A percentile compares a stretch with the other conserved stretches of the same genome.
Evolutionary conservation across 2,888 invertebrate genomes (phyloP).

Genomic region (Falcaria lacertinaria): DNA sequence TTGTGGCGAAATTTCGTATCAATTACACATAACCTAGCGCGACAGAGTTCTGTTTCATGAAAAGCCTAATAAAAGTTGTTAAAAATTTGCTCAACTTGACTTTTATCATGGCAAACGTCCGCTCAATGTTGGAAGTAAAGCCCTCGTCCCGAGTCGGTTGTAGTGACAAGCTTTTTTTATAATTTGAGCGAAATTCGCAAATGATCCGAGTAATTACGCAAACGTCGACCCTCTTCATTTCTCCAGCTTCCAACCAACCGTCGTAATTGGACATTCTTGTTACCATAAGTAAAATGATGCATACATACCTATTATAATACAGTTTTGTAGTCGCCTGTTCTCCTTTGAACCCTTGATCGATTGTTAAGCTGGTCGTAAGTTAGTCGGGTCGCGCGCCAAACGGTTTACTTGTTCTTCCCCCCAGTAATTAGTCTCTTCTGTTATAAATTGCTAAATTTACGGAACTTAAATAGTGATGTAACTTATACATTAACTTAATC

Average conservation of each 20-base stretch:
- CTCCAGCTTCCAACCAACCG: constrained; percentile 39
- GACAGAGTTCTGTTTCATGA: constrained; percentile 3
- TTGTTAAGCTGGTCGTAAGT: constrained; percentile 9
- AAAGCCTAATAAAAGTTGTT: constrained; percentile 3
- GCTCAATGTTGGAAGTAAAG: constrained; percentile 36
- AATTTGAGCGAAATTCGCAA: constrained; percentile 71
- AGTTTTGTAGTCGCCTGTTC: constrained; percentile 36
- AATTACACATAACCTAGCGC: neutral
- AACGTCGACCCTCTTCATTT: constrained; percentile 77
- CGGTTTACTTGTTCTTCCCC: neutral
- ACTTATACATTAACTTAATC: constrained; percentile 36
- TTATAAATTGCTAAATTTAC: constrained; percentile 1
- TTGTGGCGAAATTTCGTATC: neutral
- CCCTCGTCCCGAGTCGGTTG: constrained; percentile 47
- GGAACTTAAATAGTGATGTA: constrained; percentile 38
- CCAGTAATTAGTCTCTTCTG: neutral
- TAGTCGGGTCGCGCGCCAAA: too few species aligned
- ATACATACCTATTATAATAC: constrained; percentile 13
- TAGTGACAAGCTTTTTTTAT: constrained; percentile 68
- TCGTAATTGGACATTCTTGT: constrained; percentile 58
- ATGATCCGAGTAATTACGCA: constrained; percentile 76
- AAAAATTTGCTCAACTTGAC: constrained; percentile 24
- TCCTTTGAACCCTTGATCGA: constrained; percentile 19
- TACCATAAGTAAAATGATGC: constrained; percentile 30
- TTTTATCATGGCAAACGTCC: constrained; percentile 42